Evolutionary conservation across 1,140 invertebrate genomes (phyloP).

Genomic region (Potamilus streckersoni): DNA sequence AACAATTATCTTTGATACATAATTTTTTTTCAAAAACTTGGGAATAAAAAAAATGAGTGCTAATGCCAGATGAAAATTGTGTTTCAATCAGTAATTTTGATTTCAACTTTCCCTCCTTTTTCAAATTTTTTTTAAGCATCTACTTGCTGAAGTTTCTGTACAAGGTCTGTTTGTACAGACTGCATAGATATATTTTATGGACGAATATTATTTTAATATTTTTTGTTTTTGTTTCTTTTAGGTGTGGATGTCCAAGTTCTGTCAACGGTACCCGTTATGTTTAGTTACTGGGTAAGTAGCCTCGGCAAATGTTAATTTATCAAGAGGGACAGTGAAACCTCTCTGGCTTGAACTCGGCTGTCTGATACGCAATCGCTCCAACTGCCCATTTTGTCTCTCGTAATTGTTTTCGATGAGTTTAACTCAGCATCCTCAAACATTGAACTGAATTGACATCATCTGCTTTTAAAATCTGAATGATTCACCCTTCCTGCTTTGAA

Average conservation of each 20-base stretch:
- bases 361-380: no score
- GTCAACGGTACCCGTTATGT: conserved; percentile 79
- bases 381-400: no score
- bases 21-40: neutral
- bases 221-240: conserved; percentile 36
- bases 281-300: conserved; percentile 73
- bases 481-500: no score
- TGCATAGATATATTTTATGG: neutral
- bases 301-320: no score
- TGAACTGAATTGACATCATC: no score
- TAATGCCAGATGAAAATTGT: neutral
- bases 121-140: no score
- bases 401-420: no score
- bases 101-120: neutral
- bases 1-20: neutral
- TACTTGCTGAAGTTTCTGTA: neutral
- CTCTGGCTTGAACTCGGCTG: no score
- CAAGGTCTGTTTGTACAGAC: neutral
- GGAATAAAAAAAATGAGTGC: neutral
- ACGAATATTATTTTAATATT: neutral
- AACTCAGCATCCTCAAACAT: no score
- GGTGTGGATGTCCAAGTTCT: conserved; percentile 73
- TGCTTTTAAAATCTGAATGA: no score
- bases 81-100: neutral
- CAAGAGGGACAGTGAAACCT: no score